Base-by-base conservation (phyloP, 2,113 vertebrate species). In the Oostethus manadensis region DNA sequence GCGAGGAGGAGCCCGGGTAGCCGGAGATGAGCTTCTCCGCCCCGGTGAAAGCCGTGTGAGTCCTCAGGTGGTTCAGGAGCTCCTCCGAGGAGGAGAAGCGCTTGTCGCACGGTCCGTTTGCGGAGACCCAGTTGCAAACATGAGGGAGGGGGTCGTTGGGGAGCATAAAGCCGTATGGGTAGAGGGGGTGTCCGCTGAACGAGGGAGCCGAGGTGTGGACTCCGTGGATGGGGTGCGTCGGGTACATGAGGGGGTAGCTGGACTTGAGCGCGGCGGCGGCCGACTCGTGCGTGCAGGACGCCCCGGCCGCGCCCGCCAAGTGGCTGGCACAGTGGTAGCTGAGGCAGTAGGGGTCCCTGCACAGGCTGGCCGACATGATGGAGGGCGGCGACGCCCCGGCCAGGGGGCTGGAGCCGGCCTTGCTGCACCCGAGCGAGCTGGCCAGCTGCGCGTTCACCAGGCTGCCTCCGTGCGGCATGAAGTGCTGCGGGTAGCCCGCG, bases 291-390 rank as follows among this genome's bases (percentile, higher is more conserved):
- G 93, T 88, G 55, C 94, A 97, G 10, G 93, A 91, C 13, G 94
- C 93, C 16, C 92, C 86, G 57, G 96, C 93, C 22, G 93, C 91
- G 54, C 93, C 93, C 0, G 94, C 92, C 76, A 98, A 88, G 87
- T 99, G 97, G 73, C 95, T 97, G 84, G 97, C 95, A 86, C 97
- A 98, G 81, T 99, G 97, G 89, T 99, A 99, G 86, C 97, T 98
- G 76, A 99, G 92, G 90, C 97, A 99, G 89, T 98, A 99, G 6
- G 97, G 97, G 91, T 98, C 97, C 89, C 97, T 93, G 85, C 96
- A 99, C 80, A 99, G 79, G 73, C 97, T 97, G 64, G 96, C 96
- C 23, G 95, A 96, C 94, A 98, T 96, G 74, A 98, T 95, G 16
- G 97, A 95, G 1, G 96, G 96, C 0, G 97, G 96, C 8, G 96